Conservation (phyloP, 2,113 vertebrate species). For the Myxocyprinus asiaticus region DNA sequence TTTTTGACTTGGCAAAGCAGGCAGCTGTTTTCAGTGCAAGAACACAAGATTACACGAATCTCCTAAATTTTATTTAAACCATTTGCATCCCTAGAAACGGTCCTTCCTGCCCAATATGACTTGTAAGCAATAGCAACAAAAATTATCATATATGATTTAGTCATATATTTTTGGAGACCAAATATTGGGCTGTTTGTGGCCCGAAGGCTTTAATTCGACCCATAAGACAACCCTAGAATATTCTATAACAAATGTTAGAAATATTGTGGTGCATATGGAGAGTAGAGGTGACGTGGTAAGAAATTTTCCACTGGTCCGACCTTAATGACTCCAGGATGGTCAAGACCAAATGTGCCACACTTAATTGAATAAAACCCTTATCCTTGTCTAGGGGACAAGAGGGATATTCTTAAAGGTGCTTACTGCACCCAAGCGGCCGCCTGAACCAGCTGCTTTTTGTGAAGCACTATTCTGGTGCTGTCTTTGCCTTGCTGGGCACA, state of each 20-base stretch:
- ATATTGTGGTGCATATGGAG: background rate
- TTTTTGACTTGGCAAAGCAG: background rate
- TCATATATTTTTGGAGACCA: too few relatives aligned
- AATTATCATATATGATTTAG: too few relatives aligned
- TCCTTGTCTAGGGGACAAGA: conserved; percentile 60
- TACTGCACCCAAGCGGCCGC: conserved; percentile 49
- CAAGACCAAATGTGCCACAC: too few relatives aligned
- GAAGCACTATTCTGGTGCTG: conserved; percentile 42
- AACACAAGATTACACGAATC: background rate
- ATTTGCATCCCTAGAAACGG: too few relatives aligned
- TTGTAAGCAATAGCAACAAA: too few relatives aligned
- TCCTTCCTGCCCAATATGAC: too few relatives aligned
- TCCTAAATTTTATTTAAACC: too few relatives aligned
- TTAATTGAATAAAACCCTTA: conserved; percentile 63
- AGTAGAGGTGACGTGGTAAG: background rate
- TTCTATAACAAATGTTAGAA: background rate
- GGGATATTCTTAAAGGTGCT: conserved; percentile 71
- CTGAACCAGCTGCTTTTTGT: conserved; percentile 12
- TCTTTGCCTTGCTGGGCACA: conserved; percentile 46
- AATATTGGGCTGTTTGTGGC: too few relatives aligned
- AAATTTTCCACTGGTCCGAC: conserved; percentile 41
- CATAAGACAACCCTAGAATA: background rate
- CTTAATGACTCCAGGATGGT: background rate
- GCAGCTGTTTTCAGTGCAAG: background rate
- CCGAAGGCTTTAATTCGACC: background rate